A percentile compares a stretch with the other conserved stretches of the same genome.
phyloP scores from a whole-genome alignment of 2,113 vertebrate genomes.

The Varanus komodoensis region DNA sequence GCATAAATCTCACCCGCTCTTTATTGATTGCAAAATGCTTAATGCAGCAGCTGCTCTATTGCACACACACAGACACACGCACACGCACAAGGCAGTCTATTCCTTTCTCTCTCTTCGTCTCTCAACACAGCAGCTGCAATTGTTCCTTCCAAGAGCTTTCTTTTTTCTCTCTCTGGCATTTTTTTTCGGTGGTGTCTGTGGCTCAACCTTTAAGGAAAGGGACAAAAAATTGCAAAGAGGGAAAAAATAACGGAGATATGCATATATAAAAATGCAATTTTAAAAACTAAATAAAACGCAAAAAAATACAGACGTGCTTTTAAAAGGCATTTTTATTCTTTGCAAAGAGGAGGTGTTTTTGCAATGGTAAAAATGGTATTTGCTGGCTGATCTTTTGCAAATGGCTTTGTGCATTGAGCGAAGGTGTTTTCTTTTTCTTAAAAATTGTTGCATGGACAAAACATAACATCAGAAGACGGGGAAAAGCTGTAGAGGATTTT shows the following conservation, averaged over 20 bases:
- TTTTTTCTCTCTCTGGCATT: constrained; percentile 30
- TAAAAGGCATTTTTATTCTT: constrained; percentile 8
- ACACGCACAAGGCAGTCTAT: constrained; percentile 33
- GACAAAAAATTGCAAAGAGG: constrained; percentile 2
- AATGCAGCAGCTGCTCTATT: constrained; percentile 74
- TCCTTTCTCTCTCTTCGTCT: constrained; percentile 59
- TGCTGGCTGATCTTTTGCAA: constrained; percentile 1
- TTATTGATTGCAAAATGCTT: constrained; percentile 78
- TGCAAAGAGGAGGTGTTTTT: neutral
- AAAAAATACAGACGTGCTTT: neutral
- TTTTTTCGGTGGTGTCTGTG: neutral
- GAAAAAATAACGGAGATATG: neutral
- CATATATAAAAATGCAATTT: constrained; percentile 13
- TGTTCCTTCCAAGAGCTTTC: constrained; percentile 62
- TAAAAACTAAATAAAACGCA: constrained; percentile 11
- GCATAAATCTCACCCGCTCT: constrained; percentile 76
- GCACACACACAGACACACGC: constrained; percentile 59
- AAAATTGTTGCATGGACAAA: neutral
- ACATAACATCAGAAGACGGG: constrained; percentile 20
- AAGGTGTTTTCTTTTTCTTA: neutral
- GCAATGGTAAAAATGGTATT: neutral
- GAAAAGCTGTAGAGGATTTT: neutral
- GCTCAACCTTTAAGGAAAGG: constrained; percentile 3
- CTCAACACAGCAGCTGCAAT: constrained; percentile 46
- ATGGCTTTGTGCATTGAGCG: neutral